Conservation (phyloP, 2,113 vertebrate species). For the Chelonoidis abingdonii region DNA sequence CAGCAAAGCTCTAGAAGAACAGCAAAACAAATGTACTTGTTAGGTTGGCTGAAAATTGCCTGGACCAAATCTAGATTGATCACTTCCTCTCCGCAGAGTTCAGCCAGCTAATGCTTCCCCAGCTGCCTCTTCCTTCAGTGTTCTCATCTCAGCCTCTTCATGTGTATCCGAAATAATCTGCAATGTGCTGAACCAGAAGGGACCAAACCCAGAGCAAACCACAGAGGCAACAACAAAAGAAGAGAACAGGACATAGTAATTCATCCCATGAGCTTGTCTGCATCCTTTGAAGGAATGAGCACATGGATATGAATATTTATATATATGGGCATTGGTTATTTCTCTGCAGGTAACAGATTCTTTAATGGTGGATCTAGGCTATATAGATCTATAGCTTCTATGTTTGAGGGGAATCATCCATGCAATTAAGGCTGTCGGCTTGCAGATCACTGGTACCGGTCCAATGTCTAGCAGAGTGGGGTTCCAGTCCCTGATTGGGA, state of each 20-base stretch:
- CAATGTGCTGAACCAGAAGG: neutral
- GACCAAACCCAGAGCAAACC: neutral
- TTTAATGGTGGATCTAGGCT: neutral
- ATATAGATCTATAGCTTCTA: accelerated
- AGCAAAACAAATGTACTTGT: neutral
- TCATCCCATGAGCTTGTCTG: neutral
- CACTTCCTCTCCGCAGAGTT: neutral
- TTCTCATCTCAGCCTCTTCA: accelerated
- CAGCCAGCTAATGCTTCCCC: neutral
- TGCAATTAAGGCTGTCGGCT: neutral
- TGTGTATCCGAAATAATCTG: neutral
- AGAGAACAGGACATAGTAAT: neutral
- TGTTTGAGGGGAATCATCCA: neutral
- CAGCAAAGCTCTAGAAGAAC: slow-evolving; percentile 2
- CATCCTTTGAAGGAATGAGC: neutral
- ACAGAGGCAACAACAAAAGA: accelerated
- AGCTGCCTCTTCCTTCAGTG: neutral
- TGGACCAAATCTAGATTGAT: neutral
- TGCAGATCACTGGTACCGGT: neutral
- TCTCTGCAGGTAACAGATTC: accelerated
- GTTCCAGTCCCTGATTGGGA: neutral
- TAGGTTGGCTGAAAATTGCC: neutral
- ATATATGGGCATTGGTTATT: accelerated
- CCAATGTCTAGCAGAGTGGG: neutral
- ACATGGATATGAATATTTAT: accelerated